These are phyloP conservation scores for Rhabdomys dilectus DNA, from an alignment of 2,113 vertebrate genomes.

Conservation along the genomic window DNA sequence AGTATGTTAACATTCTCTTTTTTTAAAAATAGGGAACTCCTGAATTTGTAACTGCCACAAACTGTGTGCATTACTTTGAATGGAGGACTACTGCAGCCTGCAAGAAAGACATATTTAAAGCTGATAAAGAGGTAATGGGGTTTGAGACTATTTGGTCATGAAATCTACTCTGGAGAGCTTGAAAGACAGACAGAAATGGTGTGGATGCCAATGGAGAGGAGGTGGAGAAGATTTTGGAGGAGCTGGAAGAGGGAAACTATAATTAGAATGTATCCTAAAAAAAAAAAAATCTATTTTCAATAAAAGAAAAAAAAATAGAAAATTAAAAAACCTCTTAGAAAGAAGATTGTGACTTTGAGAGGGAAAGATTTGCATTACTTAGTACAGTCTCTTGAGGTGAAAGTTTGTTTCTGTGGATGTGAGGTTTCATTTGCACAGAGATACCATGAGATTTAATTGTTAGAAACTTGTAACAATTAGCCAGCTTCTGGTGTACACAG, in stretches of 20 bases:
- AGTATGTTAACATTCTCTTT: neutral
- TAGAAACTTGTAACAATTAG: neutral
- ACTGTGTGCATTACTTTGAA: slow-evolving; percentile 97
- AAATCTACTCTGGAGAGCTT: neutral
- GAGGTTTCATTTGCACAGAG: neutral
- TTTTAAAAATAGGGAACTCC: slow-evolving; percentile 92
- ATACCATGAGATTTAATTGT: neutral
- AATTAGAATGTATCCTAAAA: neutral
- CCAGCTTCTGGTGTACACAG: neutral
- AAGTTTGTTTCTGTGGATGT: neutral
- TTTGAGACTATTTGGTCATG: neutral
- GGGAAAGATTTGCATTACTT: neutral
- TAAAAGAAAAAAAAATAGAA: neutral
- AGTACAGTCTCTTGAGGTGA: neutral
- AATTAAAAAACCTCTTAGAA: neutral
- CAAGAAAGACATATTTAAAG: slow-evolving; percentile 93
- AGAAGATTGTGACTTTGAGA: neutral
- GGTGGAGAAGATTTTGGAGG: neutral
- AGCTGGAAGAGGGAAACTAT: neutral
- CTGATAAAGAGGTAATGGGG: slow-evolving; percentile 93
- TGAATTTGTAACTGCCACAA: slow-evolving; percentile 93
- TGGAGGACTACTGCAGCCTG: slow-evolving; percentile 95
- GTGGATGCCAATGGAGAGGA: neutral
- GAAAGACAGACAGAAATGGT: neutral
- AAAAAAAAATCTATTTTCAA: neutral